These are phyloP conservation scores for Andrena haemorrhoa DNA, from an alignment of 2,888 invertebrate species.

Conservation along the genomic window DNA sequence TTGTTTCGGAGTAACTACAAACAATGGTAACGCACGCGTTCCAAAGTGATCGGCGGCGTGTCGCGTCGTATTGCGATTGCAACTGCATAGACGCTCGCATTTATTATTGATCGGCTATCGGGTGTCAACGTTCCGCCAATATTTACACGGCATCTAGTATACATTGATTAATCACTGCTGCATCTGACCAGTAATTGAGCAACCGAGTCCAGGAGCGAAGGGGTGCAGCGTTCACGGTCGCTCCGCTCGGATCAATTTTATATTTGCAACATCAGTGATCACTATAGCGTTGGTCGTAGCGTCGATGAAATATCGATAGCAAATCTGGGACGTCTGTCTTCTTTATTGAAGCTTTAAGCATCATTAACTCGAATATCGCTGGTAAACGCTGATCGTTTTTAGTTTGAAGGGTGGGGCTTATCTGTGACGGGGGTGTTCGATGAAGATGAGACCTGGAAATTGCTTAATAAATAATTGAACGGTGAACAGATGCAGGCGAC, in stretches of 20 bases:
- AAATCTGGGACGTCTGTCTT: background rate
- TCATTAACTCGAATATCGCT: no score
- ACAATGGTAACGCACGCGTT: slow-evolving; percentile 6
- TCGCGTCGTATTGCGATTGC: background rate
- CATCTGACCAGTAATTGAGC: slow-evolving; percentile 40
- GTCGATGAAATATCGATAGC: no score
- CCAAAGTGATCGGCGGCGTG: background rate
- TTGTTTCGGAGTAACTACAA: slow-evolving; percentile 23
- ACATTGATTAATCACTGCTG: slow-evolving; percentile 43
- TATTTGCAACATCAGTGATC: no score
- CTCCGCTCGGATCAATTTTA: no score
- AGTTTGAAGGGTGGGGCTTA: no score
- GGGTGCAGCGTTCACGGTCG: no score
- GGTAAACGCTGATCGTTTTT: no score
- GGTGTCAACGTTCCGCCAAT: slow-evolving; percentile 46
- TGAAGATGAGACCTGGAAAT: no score
- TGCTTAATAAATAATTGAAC: no score
- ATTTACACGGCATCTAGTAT: slow-evolving; percentile 39
- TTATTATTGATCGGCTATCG: slow-evolving; percentile 50
- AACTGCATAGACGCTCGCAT: slow-evolving; percentile 16
- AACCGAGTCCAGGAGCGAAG: background rate
- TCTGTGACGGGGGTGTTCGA: no score
- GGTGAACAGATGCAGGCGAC: no score
- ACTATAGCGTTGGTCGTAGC: no score
- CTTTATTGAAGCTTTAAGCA: background rate